Evolutionary conservation across 2,888 invertebrate genomes (phyloP), one percentile per base, ranked within the genome.

Genomic region (Lepidocyrtoides sp.): DNA sequence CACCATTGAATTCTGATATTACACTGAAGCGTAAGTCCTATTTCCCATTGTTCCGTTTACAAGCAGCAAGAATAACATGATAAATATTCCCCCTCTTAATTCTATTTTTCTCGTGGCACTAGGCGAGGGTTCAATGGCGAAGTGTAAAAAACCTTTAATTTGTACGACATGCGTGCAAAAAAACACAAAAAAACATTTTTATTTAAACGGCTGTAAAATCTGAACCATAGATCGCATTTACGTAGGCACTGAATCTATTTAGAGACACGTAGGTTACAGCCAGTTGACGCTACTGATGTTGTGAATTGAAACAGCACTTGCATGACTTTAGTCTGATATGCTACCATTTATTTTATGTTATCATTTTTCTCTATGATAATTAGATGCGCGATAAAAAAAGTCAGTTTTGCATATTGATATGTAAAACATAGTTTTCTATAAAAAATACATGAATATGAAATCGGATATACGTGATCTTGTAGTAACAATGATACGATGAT

Each of bases 401-500:
- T 0, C 23, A 26, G 29, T 29, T 63, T 63, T 63, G 63, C 63
- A 63, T 63, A 63, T 29, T 63, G 63, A 63, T 63, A 63, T 26
- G 29, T 63, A 29, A 20, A 57, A 57, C 57, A 57, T 57, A 20
- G 29, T 63, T 63, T 63, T 12, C 2, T 36, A 36, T n/a, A 36
- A 36, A 36, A 63, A 32, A 66, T 32, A n/a, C n/a, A n/a, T n/a
- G n/a, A n/a, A n/a, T n/a, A n/a, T n/a, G n/a, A n/a, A 32, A 32
- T 66, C 66, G 66, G 66, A 66, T 32, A 32, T 66, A 14, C 12
- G 14, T 66, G 29, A 66, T 66, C 7, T 8, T 48, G 44, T 20
- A 20, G 48, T 48, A n/a, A 48, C n/a, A 7, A n/a, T 48, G n/a
- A 48, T n/a, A 48, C 48, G 48, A 63, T 17, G 54, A 17, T 17